These are phyloP conservation scores for Catocala nupta DNA, from an alignment of 2,888 invertebrate genomes.

Conservation along the genomic window DNA sequence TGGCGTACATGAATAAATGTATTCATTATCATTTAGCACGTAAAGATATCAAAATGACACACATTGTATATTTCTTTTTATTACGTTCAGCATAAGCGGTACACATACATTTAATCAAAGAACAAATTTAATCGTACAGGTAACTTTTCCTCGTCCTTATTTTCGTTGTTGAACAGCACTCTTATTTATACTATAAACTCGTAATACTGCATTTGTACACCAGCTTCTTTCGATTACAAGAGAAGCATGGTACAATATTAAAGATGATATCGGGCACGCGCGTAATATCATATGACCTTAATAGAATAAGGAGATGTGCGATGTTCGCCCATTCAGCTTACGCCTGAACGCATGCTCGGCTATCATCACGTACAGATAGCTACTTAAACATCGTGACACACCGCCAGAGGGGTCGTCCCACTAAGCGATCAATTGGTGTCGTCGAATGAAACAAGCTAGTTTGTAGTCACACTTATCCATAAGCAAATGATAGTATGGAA, in stretches of 20 bases:
- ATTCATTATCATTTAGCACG: too few relatives aligned
- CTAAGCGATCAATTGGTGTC: conserved; percentile 6
- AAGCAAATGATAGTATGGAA: too few relatives aligned
- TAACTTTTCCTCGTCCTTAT: conserved; percentile 27
- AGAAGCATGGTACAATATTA: conserved; percentile 55
- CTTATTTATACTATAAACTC: conserved; percentile 27
- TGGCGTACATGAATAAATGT: too few relatives aligned
- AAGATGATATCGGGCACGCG: conserved; percentile 67
- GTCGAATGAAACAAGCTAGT: neutral
- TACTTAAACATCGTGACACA: conserved; percentile 44
- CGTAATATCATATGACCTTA: conserved; percentile 62
- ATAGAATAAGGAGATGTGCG: conserved; percentile 68
- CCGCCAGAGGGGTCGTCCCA: conserved; percentile 14
- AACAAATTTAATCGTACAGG: conserved; percentile 23
- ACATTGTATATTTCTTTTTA: conserved; percentile 25
- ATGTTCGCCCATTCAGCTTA: conserved; percentile 53
- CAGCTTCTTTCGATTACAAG: conserved; percentile 49
- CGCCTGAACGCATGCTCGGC: conserved; percentile 53
- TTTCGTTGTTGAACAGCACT: conserved; percentile 16
- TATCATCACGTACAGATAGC: conserved; percentile 54
- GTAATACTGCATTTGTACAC: conserved; percentile 32
- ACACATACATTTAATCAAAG: conserved; percentile 41
- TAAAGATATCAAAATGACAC: neutral
- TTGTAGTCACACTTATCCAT: too few relatives aligned
- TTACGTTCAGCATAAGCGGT: conserved; percentile 18